Base-by-base conservation (phyloP, 2,888 invertebrate genomes). In the Balanococcus diminutus region DNA sequence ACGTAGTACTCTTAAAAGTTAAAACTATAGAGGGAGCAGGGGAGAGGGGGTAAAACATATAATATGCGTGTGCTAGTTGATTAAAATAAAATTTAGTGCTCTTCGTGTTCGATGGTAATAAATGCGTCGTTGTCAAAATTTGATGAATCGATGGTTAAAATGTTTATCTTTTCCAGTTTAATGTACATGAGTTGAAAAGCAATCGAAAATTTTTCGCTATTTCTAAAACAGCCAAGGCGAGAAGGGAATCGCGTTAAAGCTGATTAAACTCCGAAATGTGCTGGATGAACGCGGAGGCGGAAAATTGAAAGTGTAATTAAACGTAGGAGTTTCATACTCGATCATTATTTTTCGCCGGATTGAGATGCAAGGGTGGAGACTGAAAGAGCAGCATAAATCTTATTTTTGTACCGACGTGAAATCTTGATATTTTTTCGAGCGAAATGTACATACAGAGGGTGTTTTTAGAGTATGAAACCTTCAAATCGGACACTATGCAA, bases 81-180 rank as follows among this genome's bases (percentile, higher is more conserved):
- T 61, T 61, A 61, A 61, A 61, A 61, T 61, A 61, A 61, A 61
- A 61, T 61, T 61, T 61, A 61, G 61, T 61, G 61, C 61, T 61
- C 8, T 61, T 61, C 61, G 61, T 61, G 61, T 61, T 61, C 61
- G 61, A 61, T 61, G 61, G 61, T 61, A 61, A 61, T 61, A 61
- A 61, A 61, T 61, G 61, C 61, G 61, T 61, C 61, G 61, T 61
- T 61, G 61, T 61, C 61, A 61, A 25, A 61, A 61, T 61, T 61
- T 61, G 61, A 61, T 61, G 61, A 61, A 61, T 61, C 61, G 61
- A 61, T 25, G 61, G 61, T 61, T 61, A 61, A 61, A 61, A 61
- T 25, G 61, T 61, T 61, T 61, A 61, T 61, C 61, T 61, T 61
- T 14, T 46, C 14, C 46, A 46, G 42, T 46, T n/a, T 46, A n/a